Base-by-base conservation (phyloP, 2,888 invertebrate genomes). In the Platycheirus rosarum region DNA sequence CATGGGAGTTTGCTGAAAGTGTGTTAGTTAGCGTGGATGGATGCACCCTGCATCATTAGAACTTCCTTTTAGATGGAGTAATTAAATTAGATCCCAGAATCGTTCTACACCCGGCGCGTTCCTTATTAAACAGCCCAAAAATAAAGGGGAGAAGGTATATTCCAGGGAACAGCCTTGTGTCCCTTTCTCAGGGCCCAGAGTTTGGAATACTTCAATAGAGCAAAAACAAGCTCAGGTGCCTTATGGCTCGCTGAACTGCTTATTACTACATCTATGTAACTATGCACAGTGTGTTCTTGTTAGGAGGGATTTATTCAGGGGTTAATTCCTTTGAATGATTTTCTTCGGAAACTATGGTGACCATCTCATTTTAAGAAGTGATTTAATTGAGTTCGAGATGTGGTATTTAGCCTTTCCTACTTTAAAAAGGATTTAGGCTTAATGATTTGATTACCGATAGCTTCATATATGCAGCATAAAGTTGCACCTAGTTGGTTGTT, bases 1-100 rank as follows among this genome's bases (percentile, higher is more conserved):
- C 29, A 48, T 40, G 18, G 1, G 60, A 20, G 26, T 26, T 26
- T 26, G n/a, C n/a, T n/a, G 42, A 44, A 40, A 16, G 26, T 20
- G 13, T 37, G n/a, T 8, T 49, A 46, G 6, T 13, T 2, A 11
- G 8, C 76, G 62, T 44, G 55, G 55, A 55, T 66, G 65, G 66
- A 71, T 71, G 71, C 76, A 76, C 53, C 16, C 26, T 62, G 48
- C 70, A 71, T 82, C 76, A 71, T 82, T 82, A 76, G 76, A 60
- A 51, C 55, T 37, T n/a, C 40, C 66, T 75, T 66, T 71, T 71
- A 53, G 66, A 42, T 66, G 62, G 60, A 71, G 70, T 76, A 82
- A 76, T 82, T 76, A 76, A 76, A 76, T 76, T 60, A 65, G 53
- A 76, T 71, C 71, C 53, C 48, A 60, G 26, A 48, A 44, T 20